Evolutionary conservation across 2,888 invertebrate species (phyloP).

Genomic region (Polydesmus complanatus): DNA sequence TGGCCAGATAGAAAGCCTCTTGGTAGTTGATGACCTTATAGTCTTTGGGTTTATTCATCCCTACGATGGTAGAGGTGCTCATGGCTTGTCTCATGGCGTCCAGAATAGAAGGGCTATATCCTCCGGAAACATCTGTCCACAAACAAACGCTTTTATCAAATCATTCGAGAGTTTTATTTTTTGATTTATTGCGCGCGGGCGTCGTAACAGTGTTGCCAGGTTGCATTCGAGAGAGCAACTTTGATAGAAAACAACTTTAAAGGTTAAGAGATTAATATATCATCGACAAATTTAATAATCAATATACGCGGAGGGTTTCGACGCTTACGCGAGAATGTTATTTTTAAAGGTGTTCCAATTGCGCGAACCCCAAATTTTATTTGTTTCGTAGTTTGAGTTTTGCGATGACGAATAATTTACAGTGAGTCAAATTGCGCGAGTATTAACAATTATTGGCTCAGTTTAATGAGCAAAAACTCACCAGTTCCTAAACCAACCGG

Average conservation of each 20-base stretch:
- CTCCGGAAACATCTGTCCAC: slow-evolving; percentile 63
- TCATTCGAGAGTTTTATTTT: not conserved
- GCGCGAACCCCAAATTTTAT: too few relatives aligned
- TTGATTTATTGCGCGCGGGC: not conserved
- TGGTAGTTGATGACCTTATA: slow-evolving; percentile 48
- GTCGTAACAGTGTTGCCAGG: too few relatives aligned
- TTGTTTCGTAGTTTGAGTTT: not conserved
- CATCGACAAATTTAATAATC: too few relatives aligned
- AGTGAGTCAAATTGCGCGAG: not conserved
- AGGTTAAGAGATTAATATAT: too few relatives aligned
- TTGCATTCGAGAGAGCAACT: not conserved
- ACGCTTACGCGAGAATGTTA: too few relatives aligned
- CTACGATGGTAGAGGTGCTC: slow-evolving; percentile 53
- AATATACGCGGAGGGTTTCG: too few relatives aligned
- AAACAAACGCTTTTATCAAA: not conserved
- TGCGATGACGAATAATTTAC: slow-evolving; percentile 2
- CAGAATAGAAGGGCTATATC: slow-evolving; percentile 58
- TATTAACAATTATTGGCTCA: too few relatives aligned
- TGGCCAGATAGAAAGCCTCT: slow-evolving; percentile 70
- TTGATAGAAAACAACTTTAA: too few relatives aligned
- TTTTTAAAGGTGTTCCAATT: too few relatives aligned
- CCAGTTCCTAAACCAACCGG: slow-evolving; percentile 77
- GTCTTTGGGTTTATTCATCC: slow-evolving; percentile 25
- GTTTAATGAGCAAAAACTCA: slow-evolving; percentile 29
- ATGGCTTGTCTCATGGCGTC: slow-evolving; percentile 58